Percentiles rank a stretch among this genome's conserved stretches.
Evolutionary conservation across 2,888 invertebrate genomes (phyloP).

Genomic region (Synergus itoensis): DNA sequence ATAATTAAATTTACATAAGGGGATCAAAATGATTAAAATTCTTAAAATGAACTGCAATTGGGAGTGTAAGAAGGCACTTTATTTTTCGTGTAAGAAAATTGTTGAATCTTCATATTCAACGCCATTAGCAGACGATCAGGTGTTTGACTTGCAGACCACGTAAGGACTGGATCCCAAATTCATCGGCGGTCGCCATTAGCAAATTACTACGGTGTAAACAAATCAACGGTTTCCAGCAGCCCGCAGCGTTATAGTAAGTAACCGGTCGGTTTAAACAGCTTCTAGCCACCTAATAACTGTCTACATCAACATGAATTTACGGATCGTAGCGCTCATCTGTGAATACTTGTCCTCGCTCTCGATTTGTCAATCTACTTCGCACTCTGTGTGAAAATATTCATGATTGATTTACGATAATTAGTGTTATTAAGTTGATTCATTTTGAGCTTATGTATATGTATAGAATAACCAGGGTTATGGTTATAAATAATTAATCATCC

Average conservation of each 20-base stretch:
- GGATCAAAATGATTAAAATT: conserved; percentile 34
- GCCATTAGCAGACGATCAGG: conserved; percentile 5
- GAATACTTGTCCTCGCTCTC: conserved; percentile 10
- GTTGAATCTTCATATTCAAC: conserved; percentile 24
- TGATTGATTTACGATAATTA: conserved; percentile 16
- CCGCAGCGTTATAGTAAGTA: conserved; percentile 64
- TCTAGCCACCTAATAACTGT: conserved; percentile 71
- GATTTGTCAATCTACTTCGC: conserved; percentile 30
- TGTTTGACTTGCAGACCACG: conserved; percentile 63
- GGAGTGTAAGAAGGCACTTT: conserved; percentile 18
- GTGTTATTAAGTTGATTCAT: conserved; percentile 4
- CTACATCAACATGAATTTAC: conserved; percentile 67
- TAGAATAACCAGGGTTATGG: background rate
- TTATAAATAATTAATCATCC: background rate
- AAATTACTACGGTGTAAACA: conserved; percentile 77
- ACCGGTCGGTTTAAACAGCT: conserved; percentile 69
- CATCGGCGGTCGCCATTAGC: conserved; percentile 68
- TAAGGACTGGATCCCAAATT: conserved; percentile 60
- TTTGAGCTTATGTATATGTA: background rate
- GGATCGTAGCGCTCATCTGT: conserved; percentile 55
- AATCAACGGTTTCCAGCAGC: conserved; percentile 61
- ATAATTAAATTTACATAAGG: conserved; percentile 39
- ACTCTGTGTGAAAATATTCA: background rate
- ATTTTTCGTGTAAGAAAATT: conserved; percentile 21
- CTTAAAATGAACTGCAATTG: conserved; percentile 22